Evolutionary conservation across 2,888 invertebrate species (phyloP), one percentile per base, ranked within the genome.

Genomic region (Theodoxus fluviatilis): DNA sequence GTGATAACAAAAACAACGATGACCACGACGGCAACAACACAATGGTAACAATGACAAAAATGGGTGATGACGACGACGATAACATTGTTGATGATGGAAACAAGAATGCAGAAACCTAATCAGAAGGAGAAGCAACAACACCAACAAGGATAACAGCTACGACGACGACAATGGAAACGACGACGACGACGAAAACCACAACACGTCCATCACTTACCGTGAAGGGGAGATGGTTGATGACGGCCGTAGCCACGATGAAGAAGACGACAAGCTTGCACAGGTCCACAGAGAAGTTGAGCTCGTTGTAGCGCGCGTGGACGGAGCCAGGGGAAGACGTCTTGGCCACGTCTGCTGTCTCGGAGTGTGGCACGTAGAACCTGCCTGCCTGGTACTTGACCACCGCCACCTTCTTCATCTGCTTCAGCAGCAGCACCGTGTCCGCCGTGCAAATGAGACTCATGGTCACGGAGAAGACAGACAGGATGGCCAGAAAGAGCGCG

Each of bases 281-380:
- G 68, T 81, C 81, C 71, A 77, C 75, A 3, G 81, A 78, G 71
- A 80, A 78, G 67, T 76, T 78, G 35, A 83, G 75, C 55, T 81
- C 77, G 55, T 78, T 77, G 67, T 80, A 78, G 18, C 76, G 71
- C 43, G 79, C 79, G 22, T 78, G 80, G 7, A 77, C 69, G 6
- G 76, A 77, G 37, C 74, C 75, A 1, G 69, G 70, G n/a, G 15
- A 33, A 9, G 43, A 28, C 6, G n/a, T 43, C 40, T 66, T 47
- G 9, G 43, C 67, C 3, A 49, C 72, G 15, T 69, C 69, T 4
- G 57, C 40, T 12, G 18, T 9, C 37, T 38, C 22, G 2, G 69
- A 64, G 1, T 69, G 57, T 0, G 81, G 79, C 9, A 79, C 66
- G 67, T 77, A 76, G 67, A 80, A 78, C 3, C 80, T 68, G 2